These are phyloP conservation scores for Amaurobius ferox DNA, from an alignment of 2,888 invertebrate genomes.

Conservation along the genomic window DNA sequence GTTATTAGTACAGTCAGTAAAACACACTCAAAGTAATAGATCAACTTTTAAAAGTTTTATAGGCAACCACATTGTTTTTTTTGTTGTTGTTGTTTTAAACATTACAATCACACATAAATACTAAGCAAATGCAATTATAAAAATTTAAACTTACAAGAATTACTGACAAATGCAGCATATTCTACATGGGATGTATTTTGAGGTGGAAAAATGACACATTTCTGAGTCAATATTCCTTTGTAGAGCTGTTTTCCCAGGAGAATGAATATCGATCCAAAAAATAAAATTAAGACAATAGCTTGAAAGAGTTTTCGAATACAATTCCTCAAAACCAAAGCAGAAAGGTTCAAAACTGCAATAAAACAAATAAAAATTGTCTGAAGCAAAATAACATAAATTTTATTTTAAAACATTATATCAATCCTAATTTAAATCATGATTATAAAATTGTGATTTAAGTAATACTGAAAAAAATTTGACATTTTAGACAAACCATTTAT, in stretches of 20 bases:
- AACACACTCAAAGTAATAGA: too few species aligned
- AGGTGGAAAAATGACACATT: slow-evolving; percentile 63
- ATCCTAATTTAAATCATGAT: neutral
- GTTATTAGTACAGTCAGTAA: too few species aligned
- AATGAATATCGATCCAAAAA: slow-evolving; percentile 65
- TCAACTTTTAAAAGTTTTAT: too few species aligned
- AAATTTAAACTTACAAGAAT: slow-evolving; percentile 42
- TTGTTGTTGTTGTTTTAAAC: too few species aligned
- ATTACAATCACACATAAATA: too few species aligned
- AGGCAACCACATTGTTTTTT: too few species aligned
- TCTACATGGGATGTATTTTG: slow-evolving; percentile 61
- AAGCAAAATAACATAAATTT: too few species aligned
- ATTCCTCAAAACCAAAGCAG: slow-evolving; percentile 55
- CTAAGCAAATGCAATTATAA: too few species aligned
- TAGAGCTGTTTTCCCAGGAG: slow-evolving; percentile 63
- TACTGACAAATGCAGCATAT: slow-evolving; percentile 52
- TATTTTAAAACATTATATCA: neutral
- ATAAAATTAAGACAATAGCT: slow-evolving; percentile 56
- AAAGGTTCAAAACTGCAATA: slow-evolving; percentile 55
- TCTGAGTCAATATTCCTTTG: slow-evolving; percentile 64
- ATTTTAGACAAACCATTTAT: too few species aligned
- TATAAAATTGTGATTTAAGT: neutral
- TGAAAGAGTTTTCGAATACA: slow-evolving; percentile 46
- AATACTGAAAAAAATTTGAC: too few species aligned
- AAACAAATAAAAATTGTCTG: neutral